Evolutionary conservation across 2,113 vertebrate species (phyloP), one percentile per base, ranked within the genome.

Genomic region (Macquaria ambigua): DNA sequence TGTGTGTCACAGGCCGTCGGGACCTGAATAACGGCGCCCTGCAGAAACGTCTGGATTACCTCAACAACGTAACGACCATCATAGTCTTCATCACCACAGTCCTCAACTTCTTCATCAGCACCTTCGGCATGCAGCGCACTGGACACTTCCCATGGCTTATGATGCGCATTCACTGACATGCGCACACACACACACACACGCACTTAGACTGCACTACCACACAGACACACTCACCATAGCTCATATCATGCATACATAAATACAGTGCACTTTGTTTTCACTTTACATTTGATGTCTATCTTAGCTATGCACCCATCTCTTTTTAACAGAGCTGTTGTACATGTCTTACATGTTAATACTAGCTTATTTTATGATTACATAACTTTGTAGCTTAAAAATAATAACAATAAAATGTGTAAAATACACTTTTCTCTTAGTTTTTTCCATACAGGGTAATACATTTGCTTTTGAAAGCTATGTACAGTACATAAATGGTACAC

Each of bases 61-160:
- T 95, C 82, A 95, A 95, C 91, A 95, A 94, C 34, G 72, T 94
- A 16, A 85, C 91, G 0, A 94, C 90, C 84, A 41, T 84, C 83
- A 88, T 93, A 25, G 89, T 93, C 83, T 93, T 94, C 89, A 43
- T 94, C 90, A 94, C 94, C 55, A 82, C 92, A 6, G 69, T 58
- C 59, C 81, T 95, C 83, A 94, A 93, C 91, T 71, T 92, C 80
- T 95, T 94, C 91, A 94, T 94, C 92, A 95, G 93, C 8, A 95
- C 89, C 55, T 94, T 95, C n/a, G 94, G 88, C 79, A 93, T 95
- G 91, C 89, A 90, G 86, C 56, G 93, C 50, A 92, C 89, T 3
- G 94, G 94, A 77, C 14, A 94, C 89, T 94, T 94, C 70, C 94
- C 93, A 0, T 95, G 94, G 94, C 91, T 95, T 6, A 93, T 93